phyloP scores from a whole-genome alignment of 2,797 vertebrate genomes.

The Falco biarmicus region DNA sequence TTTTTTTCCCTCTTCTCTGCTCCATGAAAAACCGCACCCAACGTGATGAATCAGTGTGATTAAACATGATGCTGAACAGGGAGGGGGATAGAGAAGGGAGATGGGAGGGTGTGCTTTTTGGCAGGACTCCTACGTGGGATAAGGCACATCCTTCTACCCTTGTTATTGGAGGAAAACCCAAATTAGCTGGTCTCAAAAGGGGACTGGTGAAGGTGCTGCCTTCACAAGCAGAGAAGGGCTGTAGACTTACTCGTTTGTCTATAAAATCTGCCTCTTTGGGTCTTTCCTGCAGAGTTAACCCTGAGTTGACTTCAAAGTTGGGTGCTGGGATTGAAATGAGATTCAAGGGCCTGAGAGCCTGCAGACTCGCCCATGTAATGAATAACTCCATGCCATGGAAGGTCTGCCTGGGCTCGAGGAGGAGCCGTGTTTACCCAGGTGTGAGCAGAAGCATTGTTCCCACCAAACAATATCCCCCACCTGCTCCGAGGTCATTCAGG shows the following conservation, averaged over 20 bases:
- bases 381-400: not conserved
- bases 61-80: not conserved
- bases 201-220: not conserved
- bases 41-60: not conserved
- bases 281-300: not conserved
- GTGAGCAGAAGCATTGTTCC: not conserved
- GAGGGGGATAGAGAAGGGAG: not conserved
- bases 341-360: not conserved
- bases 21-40: not conserved
- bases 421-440: not conserved
- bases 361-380: not conserved
- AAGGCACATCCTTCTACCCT: too few relatives aligned
- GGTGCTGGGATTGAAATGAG: too few relatives aligned
- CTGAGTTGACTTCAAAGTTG: not conserved
- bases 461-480: not conserved
- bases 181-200: not conserved
- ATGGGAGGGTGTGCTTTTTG: not conserved
- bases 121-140: too few relatives aligned
- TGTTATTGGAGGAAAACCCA: not conserved
- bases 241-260: not conserved
- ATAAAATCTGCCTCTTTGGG: not conserved
- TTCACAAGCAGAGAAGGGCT: not conserved
- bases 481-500: not conserved
- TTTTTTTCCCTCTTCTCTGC: too few relatives aligned
- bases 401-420: rapidly evolving